These are phyloP conservation scores for Steatornis caripensis DNA, from an alignment of 2,113 vertebrate genomes.

Conservation along the genomic window DNA sequence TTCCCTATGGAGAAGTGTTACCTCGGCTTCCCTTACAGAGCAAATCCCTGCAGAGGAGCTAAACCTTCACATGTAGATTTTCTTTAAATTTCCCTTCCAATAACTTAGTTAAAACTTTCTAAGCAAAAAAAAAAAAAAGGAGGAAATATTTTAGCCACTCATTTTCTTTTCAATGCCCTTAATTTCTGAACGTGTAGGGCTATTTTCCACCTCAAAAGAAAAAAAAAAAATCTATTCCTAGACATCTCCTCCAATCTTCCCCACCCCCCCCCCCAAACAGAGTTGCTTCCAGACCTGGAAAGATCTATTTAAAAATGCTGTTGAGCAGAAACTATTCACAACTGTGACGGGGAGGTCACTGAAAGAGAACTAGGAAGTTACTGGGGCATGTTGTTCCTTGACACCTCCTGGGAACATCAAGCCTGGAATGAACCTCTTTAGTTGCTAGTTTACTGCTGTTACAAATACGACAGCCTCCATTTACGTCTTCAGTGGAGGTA, in stretches of 20 bases:
- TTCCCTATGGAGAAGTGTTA: not conserved
- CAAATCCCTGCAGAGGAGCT: not conserved
- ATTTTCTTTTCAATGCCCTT: not conserved
- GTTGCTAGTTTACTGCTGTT: not conserved
- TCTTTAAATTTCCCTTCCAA: not conserved
- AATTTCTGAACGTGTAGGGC: not conserved
- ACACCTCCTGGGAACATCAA: conserved; percentile 29
- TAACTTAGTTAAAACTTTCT: not conserved
- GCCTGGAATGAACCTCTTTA: not conserved
- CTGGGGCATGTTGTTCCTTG: conserved; percentile 44
- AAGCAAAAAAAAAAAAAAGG: not conserved
- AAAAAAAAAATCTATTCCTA: conserved; percentile 4
- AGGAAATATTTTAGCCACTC: not conserved
- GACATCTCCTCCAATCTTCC: not conserved
- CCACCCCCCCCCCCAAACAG: too few species aligned
- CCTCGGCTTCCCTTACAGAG: not conserved
- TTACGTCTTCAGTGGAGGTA: not conserved
- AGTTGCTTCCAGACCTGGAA: not conserved
- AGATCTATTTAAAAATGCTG: conserved; percentile 30
- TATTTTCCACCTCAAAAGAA: not conserved
- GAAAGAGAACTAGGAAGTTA: conserved; percentile 27
- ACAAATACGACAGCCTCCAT: not conserved
- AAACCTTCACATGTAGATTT: not conserved
- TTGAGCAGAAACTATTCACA: conserved; percentile 10
- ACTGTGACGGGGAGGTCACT: conserved; percentile 33